Base-by-base conservation (phyloP, 2,113 vertebrate genomes). In the Cryptoleucopteryx plumbea region DNA sequence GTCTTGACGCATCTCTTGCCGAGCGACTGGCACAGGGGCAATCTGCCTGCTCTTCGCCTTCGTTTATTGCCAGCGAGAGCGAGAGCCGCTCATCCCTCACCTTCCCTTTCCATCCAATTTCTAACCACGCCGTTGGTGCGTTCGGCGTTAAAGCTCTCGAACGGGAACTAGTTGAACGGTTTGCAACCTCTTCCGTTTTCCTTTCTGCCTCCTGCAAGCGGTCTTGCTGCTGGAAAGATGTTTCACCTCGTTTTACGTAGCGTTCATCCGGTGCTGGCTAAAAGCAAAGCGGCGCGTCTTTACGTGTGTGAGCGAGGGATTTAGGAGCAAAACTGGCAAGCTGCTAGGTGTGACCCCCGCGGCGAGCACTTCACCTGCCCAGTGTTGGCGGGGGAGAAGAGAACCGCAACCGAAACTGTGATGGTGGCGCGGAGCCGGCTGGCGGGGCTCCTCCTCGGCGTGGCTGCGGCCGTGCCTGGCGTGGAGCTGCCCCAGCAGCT, bases 291-390 rank as follows among this genome's bases (percentile, higher is more conserved):
- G 0, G 43, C 1, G 0, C 53, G 36, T 14, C 42, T 81, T 66
- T 40, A 21, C 2, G 3, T 6, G 11, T 5, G 32, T 0, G 26
- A 75, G 61, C 0, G 2, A 84, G 65, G 56, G 63, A 14, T n/a
- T 68, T 0, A 18, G 61, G 72, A 81, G n/a, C 23, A 48, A 90
- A 83, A 38, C 27, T 0, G 0, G 36, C 0, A 13, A 88, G 81
- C 61, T 81, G 56, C 31, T 74, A 42, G 86, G 18, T 4, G 1
- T 2, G 32, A 65, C n/a, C 31, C 13, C 9, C 3, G 1, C 62
- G 5, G 13, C 7, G 34, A 32, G 53, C 43, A 0, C 70, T 56
- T 94, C 74, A 82, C 89, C 82, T 91, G 68, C 62, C 66, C 1
- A 6, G 11, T 59, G 52, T 72, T 17, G 0, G 55, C 2, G 1